Evolutionary conservation across 1,140 invertebrate genomes (phyloP).

Genomic region (Propsilocerus akamusi): DNA sequence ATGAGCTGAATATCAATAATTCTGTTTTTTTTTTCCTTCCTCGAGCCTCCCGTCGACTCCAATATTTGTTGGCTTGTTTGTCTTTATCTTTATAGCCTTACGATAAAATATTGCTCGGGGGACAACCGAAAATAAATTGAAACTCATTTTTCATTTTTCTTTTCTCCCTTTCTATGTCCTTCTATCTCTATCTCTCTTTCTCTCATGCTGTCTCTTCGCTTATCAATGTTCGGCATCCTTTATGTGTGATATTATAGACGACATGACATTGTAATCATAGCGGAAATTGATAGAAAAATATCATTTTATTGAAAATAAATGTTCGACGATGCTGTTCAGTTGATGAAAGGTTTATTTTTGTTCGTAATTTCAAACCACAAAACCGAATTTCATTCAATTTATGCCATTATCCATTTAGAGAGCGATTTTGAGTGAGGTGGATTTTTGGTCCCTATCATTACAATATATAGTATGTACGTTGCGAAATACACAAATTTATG

Average conservation of each 20-base stretch:
- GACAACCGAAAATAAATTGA: neutral
- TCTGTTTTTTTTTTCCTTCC: no score
- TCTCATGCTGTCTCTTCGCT: neutral
- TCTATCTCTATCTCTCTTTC: neutral
- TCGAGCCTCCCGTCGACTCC: no score
- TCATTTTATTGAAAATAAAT: neutral
- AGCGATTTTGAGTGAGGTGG: no score
- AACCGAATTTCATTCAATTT: no score
- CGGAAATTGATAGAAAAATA: neutral
- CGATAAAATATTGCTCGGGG: neutral
- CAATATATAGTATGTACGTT: no score
- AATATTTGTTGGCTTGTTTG: neutral
- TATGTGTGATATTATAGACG: neutral
- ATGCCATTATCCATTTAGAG: no score
- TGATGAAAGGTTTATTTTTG: no score
- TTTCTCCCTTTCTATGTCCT: neutral
- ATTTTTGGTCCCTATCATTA: no score
- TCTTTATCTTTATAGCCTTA: neutral
- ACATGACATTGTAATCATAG: neutral
- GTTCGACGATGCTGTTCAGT: neutral
- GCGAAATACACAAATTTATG: no score
- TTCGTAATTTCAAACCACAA: no score
- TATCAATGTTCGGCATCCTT: neutral
- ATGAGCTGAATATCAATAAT: no score
- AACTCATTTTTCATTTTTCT: neutral